Evolutionary conservation across 2,113 vertebrate genomes (phyloP), one percentile per base, ranked within the genome.

Genomic region (Sitta europaea): DNA sequence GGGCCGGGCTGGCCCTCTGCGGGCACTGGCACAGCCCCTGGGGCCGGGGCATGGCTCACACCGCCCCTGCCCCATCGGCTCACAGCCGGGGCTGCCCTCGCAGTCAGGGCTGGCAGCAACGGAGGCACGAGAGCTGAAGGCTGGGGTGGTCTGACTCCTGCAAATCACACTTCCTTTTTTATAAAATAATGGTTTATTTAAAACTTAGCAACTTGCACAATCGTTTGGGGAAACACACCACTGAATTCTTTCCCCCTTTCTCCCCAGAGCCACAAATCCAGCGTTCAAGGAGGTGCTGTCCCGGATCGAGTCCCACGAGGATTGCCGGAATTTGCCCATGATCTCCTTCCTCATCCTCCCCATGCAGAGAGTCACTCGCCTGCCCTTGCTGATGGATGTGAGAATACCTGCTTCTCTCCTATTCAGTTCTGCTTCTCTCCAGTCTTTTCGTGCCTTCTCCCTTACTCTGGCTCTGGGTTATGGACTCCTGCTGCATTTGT

Each of bases 261-360:
- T 47, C 63, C 18, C 25, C 91, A 98, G 98, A 93, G 98, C 98
- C 90, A 99, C 98, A 78, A 99, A 98, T 51, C 97, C 99, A 8
- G 93, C 96, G 0, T 99, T 99, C 50, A 99, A 99, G 95, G 99
- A 99, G 94, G 98, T 95, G 7, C 22, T 99, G 70, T 98, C 97
- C 31, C 97, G 98, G 86, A 99, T 99, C 2, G 99, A 99, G 96
- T 95, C 98, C 88, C 98, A 99, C 11, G 98, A 98, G 81, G 99
- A 99, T 9, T 99, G 99, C 91, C 96, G 98, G 94, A 99, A 99
- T 90, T 96, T 99, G 67, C 99, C 99, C 17, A 99, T 99, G 99
- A 99, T 99, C 97, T 99, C 99, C 8, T 99, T 99, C 94, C 99
- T 99, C 87, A 99, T 99, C 71, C 99, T 99, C 33, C 99, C 99